phyloP scores from a whole-genome alignment of 1,140 invertebrate species.

The Pomacea maculata region DNA sequence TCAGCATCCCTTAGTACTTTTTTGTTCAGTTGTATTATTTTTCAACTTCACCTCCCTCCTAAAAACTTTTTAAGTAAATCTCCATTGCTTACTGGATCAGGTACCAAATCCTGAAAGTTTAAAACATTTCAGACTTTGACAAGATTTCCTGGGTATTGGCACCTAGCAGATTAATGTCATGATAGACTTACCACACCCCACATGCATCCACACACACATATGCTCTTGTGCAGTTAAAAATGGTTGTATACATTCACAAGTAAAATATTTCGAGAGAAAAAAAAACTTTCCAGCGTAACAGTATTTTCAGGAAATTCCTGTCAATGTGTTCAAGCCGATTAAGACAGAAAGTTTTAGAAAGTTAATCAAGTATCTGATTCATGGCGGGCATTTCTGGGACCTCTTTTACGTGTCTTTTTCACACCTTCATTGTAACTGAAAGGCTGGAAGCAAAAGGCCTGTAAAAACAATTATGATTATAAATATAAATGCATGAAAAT shows the following conservation, averaged over 20 bases:
- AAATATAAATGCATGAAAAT: not conserved
- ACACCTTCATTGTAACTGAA: slow-evolving; percentile 40
- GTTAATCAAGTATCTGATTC: slow-evolving; percentile 8
- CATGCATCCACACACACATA: too few species aligned
- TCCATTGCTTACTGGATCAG: too few species aligned
- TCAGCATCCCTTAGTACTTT: too few species aligned
- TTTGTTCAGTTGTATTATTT: too few species aligned
- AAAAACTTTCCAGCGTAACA: not conserved
- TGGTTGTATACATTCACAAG: not conserved
- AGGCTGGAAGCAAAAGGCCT: slow-evolving; percentile 44
- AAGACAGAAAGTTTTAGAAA: not conserved
- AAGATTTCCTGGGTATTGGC: too few species aligned
- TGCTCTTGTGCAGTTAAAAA: not conserved
- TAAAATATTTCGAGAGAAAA: not conserved
- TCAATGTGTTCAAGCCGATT: not conserved
- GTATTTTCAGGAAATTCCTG: not conserved
- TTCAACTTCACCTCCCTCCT: too few species aligned
- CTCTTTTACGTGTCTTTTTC: slow-evolving; percentile 21
- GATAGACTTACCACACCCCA: too few species aligned
- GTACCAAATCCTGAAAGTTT: too few species aligned
- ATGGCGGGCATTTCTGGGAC: not conserved
- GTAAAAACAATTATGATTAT: slow-evolving; percentile 4
- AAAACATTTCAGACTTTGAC: too few species aligned
- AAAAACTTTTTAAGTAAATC: too few species aligned
- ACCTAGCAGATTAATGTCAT: too few species aligned